Conservation (phyloP, 2,888 invertebrate species). For the Cheilosia impressa region DNA sequence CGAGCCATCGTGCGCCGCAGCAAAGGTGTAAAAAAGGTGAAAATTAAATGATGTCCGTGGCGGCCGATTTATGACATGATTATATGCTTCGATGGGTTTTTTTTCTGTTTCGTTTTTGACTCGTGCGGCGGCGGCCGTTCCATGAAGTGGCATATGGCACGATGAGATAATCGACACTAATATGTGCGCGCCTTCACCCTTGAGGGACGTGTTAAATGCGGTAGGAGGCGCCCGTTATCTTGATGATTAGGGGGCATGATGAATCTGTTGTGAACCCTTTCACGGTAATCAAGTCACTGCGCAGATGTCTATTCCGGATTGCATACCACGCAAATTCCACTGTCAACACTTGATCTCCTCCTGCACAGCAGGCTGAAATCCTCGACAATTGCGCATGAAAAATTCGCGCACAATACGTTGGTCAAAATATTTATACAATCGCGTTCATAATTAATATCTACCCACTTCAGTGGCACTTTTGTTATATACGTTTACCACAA, state of each 20-base stretch:
- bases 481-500: conserved; percentile 17
- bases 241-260: conserved; percentile 60
- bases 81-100: conserved; percentile 65
- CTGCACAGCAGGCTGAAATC: conserved; percentile 19
- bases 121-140: conserved; percentile 23
- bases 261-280: conserved; percentile 47
- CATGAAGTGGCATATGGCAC: conserved; percentile 65
- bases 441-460: conserved; percentile 71
- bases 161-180: conserved; percentile 68
- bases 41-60: conserved; percentile 73
- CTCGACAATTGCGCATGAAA: conserved; percentile 40
- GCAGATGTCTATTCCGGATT: conserved; percentile 8
- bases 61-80: conserved; percentile 74
- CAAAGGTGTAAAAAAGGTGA: conserved; percentile 74
- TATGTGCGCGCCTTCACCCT: conserved; percentile 39
- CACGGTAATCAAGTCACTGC: not conserved
- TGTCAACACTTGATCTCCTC: conserved; percentile 18
- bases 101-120: conserved; percentile 18
- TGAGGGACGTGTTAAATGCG: conserved; percentile 63
- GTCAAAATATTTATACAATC: conserved; percentile 72
- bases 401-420: conserved; percentile 21
- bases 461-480: conserved; percentile 68
- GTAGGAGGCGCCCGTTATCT: conserved; percentile 65
- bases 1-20: conserved; percentile 3
- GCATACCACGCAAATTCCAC: conserved; percentile 19